These are phyloP conservation scores for Serinus canaria DNA, from an alignment of 2,113 vertebrate genomes.

Conservation along the genomic window DNA sequence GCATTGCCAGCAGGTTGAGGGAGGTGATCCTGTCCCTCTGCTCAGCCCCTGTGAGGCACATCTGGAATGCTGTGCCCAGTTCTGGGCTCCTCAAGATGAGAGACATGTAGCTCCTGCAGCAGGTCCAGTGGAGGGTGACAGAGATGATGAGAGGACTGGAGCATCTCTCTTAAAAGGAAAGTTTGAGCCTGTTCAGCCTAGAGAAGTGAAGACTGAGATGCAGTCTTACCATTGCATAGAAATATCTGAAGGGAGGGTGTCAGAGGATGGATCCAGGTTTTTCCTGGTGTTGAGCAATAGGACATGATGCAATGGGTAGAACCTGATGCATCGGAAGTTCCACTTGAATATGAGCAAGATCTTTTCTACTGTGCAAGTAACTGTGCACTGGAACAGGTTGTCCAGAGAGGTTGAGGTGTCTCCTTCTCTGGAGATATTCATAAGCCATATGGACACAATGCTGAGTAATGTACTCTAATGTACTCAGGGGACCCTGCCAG, in stretches of 20 bases:
- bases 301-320: not conserved
- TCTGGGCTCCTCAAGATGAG: not conserved
- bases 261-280: not conserved
- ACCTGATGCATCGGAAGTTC: not conserved
- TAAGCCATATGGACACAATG: not conserved
- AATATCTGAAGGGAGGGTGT: too few relatives aligned
- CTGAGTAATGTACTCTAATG: not conserved
- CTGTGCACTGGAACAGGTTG: not conserved
- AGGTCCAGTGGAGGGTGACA: accelerated
- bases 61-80: not conserved
- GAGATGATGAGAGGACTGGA: not conserved
- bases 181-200: too few relatives aligned
- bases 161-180: not conserved
- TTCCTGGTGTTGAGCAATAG: not conserved
- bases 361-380: not conserved
- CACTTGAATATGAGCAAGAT: not conserved
- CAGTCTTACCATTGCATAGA: not conserved
- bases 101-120: not conserved
- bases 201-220: not conserved
- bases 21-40: not conserved
- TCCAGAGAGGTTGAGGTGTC: not conserved
- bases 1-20: accelerated
- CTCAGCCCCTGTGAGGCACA: not conserved
- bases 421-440: not conserved
- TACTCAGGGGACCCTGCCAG: not conserved